These are phyloP conservation scores for Telenomus remus DNA, from an alignment of 1,140 invertebrate genomes.

Conservation along the genomic window DNA sequence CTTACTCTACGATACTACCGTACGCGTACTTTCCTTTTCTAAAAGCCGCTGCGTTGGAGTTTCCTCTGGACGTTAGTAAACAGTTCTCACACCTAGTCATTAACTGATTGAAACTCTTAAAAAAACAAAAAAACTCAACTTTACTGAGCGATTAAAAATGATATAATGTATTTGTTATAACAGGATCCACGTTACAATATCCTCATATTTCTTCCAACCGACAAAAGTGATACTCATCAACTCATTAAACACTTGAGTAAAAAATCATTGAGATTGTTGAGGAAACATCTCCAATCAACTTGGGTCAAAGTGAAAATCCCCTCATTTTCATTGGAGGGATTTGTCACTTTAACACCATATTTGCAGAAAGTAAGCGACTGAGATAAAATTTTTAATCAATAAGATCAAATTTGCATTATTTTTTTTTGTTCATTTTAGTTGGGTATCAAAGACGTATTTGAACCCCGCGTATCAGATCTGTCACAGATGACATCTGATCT, in stretches of 20 bases:
- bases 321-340: conserved; percentile 85
- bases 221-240: conserved; percentile 68
- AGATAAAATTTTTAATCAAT: neutral
- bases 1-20: conserved; percentile 84
- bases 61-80: conserved; percentile 82
- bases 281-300: conserved; percentile 79
- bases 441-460: conserved; percentile 84
- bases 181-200: conserved; percentile 77
- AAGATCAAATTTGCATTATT: neutral
- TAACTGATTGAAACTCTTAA: too few species aligned
- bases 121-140: too few species aligned
- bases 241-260: conserved; percentile 67
- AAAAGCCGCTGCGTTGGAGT: conserved; percentile 81
- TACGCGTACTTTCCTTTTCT: conserved; percentile 84
- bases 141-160: too few species aligned
- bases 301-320: conserved; percentile 85
- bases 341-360: conserved; percentile 84
- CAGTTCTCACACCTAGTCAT: neutral
- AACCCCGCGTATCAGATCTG: conserved; percentile 84
- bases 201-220: conserved; percentile 73
- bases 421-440: conserved; percentile 74
- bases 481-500: conserved; percentile 83
- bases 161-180: neutral
- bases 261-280: conserved; percentile 79
- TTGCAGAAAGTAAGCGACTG: conserved; percentile 83